Conservation (phyloP, 2,888 invertebrate genomes). For the Apotomis betuletana region DNA sequence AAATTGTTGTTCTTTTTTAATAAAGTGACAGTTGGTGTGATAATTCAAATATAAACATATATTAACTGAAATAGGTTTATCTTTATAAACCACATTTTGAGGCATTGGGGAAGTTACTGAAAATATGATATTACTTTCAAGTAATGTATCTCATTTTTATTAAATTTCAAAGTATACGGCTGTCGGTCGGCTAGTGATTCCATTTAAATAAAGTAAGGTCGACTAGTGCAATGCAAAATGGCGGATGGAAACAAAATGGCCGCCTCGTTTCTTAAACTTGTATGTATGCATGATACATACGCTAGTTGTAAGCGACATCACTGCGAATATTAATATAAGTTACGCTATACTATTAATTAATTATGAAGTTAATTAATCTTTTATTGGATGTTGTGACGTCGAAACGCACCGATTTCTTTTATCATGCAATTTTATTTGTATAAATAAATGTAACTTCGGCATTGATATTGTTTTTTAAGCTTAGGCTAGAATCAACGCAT, state of each 20-base stretch:
- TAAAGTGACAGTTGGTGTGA: not conserved
- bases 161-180: not conserved
- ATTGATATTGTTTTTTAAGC: conserved; percentile 61
- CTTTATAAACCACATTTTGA: not conserved
- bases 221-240: conserved; percentile 47
- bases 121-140: too few species aligned
- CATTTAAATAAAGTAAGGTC: conserved; percentile 6
- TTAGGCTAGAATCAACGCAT: conserved; percentile 65
- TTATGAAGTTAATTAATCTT: conserved; percentile 51
- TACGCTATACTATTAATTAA: conserved; percentile 63
- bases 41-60: not conserved
- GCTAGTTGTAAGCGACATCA: conserved; percentile 68
- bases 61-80: not conserved
- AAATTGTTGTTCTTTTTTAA: not conserved
- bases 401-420: conserved; percentile 61
- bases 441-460: conserved; percentile 57
- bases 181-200: conserved; percentile 12
- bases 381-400: conserved; percentile 76
- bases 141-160: not conserved
- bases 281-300: conserved; percentile 60
- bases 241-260: conserved; percentile 48
- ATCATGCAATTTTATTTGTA: conserved; percentile 53
- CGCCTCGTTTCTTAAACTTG: conserved; percentile 46
- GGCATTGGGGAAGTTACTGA: not conserved
- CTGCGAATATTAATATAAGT: conserved; percentile 79